A percentile compares a stretch with the other conserved stretches of the same genome.
These are phyloP conservation scores for Apotomis betuletana DNA, from an alignment of 2,888 invertebrate genomes.

Conservation along the genomic window DNA sequence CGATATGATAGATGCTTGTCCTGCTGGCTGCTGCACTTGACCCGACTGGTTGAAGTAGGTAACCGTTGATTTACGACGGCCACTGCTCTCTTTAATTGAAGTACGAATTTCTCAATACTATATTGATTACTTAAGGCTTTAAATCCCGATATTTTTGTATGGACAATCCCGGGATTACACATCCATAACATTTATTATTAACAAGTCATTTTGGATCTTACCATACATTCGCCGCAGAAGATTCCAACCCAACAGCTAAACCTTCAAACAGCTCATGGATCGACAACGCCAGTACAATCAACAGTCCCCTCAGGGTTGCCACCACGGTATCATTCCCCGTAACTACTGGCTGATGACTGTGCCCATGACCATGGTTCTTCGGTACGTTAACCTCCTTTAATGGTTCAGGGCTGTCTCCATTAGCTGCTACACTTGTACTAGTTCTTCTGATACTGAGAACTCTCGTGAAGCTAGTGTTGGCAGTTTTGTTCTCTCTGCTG, in stretches of 20 bases:
- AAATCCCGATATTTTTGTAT: too few relatives aligned
- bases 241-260: conserved; percentile 90
- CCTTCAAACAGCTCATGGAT: conserved; percentile 95
- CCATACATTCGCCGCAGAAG: conserved; percentile 80
- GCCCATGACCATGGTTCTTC: conserved; percentile 53
- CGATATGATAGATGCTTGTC: too few relatives aligned
- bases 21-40: too few relatives aligned
- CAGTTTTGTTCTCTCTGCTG: conserved; percentile 71
- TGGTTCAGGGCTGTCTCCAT: conserved; percentile 20
- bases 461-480: conserved; percentile 62
- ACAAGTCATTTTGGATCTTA: conserved; percentile 50
- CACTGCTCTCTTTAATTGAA: too few relatives aligned
- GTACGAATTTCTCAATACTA: too few relatives aligned
- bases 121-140: too few relatives aligned
- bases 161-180: too few relatives aligned
- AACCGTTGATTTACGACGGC: too few relatives aligned
- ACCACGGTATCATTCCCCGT: conserved; percentile 71
- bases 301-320: conserved; percentile 86
- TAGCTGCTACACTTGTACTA: conserved; percentile 57
- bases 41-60: too few relatives aligned
- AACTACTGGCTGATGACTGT: conserved; percentile 62
- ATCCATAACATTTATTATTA: too few relatives aligned
- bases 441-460: conserved; percentile 69
- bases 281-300: conserved; percentile 89
- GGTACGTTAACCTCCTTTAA: conserved; percentile 37